Conservation (phyloP, 2,113 vertebrate species). For the Xyliphius kryptos region DNA sequence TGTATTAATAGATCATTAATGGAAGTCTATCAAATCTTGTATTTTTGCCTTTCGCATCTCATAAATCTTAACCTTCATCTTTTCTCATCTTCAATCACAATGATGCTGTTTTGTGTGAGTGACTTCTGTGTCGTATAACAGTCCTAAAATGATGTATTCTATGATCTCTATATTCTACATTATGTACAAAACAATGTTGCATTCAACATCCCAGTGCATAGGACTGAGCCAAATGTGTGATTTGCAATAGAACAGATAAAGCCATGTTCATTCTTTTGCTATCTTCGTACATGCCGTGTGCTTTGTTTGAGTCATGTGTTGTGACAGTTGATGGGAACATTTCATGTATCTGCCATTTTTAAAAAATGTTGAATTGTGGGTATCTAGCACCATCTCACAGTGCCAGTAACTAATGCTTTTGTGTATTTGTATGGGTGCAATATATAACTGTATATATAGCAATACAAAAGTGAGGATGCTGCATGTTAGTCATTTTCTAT, state of each 20-base stretch:
- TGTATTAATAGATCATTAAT: background rate
- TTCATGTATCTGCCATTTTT: slow-evolving; percentile 30
- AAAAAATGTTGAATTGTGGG: background rate
- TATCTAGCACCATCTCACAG: slow-evolving; percentile 11
- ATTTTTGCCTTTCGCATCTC: background rate
- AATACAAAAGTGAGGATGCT: slow-evolving; percentile 5
- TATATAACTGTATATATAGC: slow-evolving; percentile 17
- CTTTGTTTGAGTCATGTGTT: slow-evolving; percentile 35
- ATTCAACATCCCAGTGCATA: too few species aligned
- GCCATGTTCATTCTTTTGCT: background rate
- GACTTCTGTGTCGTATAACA: slow-evolving; percentile 54
- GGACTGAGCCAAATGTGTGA: background rate
- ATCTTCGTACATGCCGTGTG: slow-evolving; percentile 6
- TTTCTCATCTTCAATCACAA: slow-evolving; percentile 39
- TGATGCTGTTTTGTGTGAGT: slow-evolving; percentile 60
- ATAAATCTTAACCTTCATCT: background rate
- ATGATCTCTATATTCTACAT: slow-evolving; percentile 4
- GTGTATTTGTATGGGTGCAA: slow-evolving; percentile 6
- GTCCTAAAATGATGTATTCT: slow-evolving; percentile 41
- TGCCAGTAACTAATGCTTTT: slow-evolving; percentile 10
- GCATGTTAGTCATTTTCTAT: background rate
- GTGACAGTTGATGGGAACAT: slow-evolving; percentile 38
- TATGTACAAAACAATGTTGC: background rate
- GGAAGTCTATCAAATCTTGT: background rate
- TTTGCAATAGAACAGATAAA: slow-evolving; percentile 25